Evolutionary conservation across 2,797 vertebrate species (phyloP).

Genomic region (Leptodactylus fallax): DNA sequence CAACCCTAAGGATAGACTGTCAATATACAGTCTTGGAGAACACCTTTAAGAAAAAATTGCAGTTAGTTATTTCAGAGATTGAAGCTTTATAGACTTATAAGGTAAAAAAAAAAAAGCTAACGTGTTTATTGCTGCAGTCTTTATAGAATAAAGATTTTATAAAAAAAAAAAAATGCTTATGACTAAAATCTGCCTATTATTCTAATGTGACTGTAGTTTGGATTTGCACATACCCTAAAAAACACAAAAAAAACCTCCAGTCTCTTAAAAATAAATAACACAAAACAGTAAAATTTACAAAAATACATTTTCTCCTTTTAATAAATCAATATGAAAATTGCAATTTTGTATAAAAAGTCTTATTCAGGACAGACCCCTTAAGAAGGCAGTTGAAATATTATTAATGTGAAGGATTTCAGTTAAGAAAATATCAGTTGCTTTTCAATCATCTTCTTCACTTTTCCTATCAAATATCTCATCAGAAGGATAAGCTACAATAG

Average conservation of each 20-base stretch:
- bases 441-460: slow-evolving; percentile 13
- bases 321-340: neutral
- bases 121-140: no score
- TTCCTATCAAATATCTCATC: slow-evolving; percentile 15
- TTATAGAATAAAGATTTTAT: neutral
- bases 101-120: neutral
- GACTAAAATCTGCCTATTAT: neutral
- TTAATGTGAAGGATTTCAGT: neutral
- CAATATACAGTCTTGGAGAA: no score
- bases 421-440: neutral
- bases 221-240: neutral
- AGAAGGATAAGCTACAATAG: neutral
- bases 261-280: neutral
- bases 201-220: neutral
- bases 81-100: neutral
- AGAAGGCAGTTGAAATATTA: neutral
- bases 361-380: neutral
- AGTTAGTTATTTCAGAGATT: no score
- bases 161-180: neutral
- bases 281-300: neutral
- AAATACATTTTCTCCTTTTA: neutral
- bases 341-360: neutral
- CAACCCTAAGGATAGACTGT: no score
- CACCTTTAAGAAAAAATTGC: no score
- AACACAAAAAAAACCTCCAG: neutral